Evolutionary conservation across 2,797 vertebrate genomes (phyloP), one percentile per base, ranked within the genome.

Genomic region (Aplochiton taeniatus): DNA sequence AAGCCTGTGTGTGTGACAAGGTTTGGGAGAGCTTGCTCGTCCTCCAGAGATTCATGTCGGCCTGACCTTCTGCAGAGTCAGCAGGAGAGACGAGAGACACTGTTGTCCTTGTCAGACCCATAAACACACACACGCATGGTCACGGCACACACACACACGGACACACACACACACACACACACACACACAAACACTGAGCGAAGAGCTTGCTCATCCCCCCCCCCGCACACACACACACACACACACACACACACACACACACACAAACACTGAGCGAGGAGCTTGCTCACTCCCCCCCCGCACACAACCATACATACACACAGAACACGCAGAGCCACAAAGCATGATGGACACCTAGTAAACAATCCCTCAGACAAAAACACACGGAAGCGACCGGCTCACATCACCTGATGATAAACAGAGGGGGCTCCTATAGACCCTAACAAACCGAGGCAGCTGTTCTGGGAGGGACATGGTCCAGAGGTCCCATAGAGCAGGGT

Each of bases 31-130:
- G 66, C 12, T 54, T 13, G 58, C 54, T 73, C 56, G 51, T 78
- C 69, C 16, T 72, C 70, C 63, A 75, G 70, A 83, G 66, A 67
- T 67, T 82, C 73, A 57, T 86, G 83, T 83, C 81, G 80, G 76
- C 55, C 76, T 75, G 72, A 88, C 80, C 81, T 84, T 81, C 78
- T 81, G 79, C 83, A 78, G 72, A 83, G 80, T 83, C 80, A 85
- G 78, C 79, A 86, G 63, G 69, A 58, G 46, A 69, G 44, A 60
- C 72, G 16, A 75, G 58, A 81, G 47, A 80, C 70, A 83, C 75
- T 58, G 44, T 66, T 74, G 47, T 66, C 64, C 0, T 69, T 81
- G 68, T 79, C 77, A 82, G 67, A 53, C 68, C 57, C 42, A 59
- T 44, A 63, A 70, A 69, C 69, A 63, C 48, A 11, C 31, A 16